Percentiles rank a stretch among this genome's conserved stretches.
Evolutionary conservation across 2,888 invertebrate genomes (phyloP).

Genomic region (Chrysolina americana): DNA sequence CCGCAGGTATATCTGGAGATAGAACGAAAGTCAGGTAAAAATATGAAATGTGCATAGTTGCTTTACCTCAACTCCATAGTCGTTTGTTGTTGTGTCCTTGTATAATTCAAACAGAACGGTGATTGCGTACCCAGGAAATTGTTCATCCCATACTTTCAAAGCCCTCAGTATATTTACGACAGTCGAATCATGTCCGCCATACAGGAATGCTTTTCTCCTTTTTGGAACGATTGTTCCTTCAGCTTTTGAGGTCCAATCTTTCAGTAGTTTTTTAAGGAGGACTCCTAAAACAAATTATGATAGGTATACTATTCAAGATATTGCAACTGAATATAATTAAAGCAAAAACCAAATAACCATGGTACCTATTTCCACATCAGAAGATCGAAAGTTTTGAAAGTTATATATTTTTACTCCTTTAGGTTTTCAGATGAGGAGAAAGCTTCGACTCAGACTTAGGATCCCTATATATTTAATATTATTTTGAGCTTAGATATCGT

Average conservation of each 20-base stretch:
- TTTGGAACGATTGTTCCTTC: constrained; percentile 67
- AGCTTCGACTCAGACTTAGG: too few relatives aligned
- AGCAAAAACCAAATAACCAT: too few relatives aligned
- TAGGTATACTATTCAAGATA: too few relatives aligned
- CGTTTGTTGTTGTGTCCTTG: constrained; percentile 69
- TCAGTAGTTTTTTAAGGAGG: constrained; percentile 75
- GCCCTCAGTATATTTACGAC: constrained; percentile 77
- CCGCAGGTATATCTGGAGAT: constrained; percentile 71
- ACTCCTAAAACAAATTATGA: constrained; percentile 67
- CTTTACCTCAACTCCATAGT: constrained; percentile 72
- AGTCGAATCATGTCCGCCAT: constrained; percentile 83
- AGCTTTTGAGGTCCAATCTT: constrained; percentile 74
- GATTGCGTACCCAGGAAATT: constrained; percentile 77
- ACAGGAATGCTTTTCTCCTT: constrained; percentile 75
- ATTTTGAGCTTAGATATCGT: too few relatives aligned
- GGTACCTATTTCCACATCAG: too few relatives aligned
- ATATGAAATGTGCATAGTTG: background rate
- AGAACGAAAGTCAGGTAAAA: background rate
- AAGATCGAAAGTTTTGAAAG: too few relatives aligned
- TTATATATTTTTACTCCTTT: too few relatives aligned
- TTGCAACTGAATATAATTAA: too few relatives aligned
- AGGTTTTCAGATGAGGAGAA: too few relatives aligned
- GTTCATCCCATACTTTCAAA: constrained; percentile 77
- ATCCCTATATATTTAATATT: too few relatives aligned
- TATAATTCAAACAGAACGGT: constrained; percentile 78